Conservation (phyloP, 2,113 vertebrate genomes). For the Phylloscopus whistleri region DNA sequence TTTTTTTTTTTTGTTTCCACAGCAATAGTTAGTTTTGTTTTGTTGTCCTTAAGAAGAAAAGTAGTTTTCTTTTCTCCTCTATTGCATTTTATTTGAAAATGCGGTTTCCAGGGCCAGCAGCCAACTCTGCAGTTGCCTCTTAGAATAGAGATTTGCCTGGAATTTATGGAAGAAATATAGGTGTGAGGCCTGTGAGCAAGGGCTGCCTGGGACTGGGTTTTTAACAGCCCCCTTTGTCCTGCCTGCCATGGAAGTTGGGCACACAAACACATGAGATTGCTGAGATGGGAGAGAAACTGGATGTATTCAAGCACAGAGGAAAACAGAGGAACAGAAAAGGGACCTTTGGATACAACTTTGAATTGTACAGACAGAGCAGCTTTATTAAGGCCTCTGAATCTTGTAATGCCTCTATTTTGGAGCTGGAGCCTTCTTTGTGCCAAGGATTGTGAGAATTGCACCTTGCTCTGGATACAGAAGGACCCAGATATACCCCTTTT, state of each 20-base stretch:
- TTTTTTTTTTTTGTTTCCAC: no score
- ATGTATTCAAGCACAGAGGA: not conserved
- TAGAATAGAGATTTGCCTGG: not conserved
- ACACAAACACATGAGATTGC: not conserved
- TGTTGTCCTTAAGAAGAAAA: conserved; percentile 28
- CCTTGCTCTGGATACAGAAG: not conserved
- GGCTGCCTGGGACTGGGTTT: not conserved
- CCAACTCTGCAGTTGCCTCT: conserved; percentile 22
- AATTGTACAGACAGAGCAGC: not conserved
- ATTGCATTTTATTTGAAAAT: conserved; percentile 50
- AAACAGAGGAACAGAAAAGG: not conserved
- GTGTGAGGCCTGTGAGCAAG: conserved; percentile 25
- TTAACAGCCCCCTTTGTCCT: conserved; percentile 35
- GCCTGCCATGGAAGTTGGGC: not conserved
- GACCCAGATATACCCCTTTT: not conserved
- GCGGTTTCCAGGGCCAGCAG: conserved; percentile 45
- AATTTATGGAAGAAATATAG: conserved; percentile 43
- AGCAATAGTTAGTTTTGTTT: not conserved
- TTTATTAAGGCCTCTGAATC: not conserved
- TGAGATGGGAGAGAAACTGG: not conserved
- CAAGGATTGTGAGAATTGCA: not conserved
- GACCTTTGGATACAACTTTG: not conserved
- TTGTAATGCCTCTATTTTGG: not conserved
- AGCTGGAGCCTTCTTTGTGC: not conserved
- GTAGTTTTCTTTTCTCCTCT: conserved; percentile 16